Conservation (phyloP, 2,797 vertebrate genomes). For the Anguilla pacifica region DNA sequence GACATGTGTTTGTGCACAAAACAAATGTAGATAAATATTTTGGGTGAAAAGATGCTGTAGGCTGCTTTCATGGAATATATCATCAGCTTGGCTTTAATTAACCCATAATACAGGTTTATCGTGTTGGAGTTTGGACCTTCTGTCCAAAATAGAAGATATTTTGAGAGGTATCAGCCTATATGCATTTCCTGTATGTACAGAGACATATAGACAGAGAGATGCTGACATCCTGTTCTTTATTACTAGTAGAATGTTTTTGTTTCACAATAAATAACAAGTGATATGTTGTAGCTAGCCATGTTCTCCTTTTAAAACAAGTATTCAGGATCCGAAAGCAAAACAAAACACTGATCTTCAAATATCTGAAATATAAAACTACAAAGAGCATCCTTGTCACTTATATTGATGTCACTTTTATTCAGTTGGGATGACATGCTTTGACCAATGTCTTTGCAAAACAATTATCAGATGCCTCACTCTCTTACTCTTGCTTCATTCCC, state of each 20-base stretch:
- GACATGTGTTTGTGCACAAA: not conserved
- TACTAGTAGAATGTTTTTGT: not conserved
- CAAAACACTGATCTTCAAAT: not conserved
- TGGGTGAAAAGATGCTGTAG: not conserved
- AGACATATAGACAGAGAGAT: not conserved
- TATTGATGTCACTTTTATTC: not conserved
- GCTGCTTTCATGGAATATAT: not conserved
- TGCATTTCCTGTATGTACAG: too few species aligned
- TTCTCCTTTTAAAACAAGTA: not conserved
- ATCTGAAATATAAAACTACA: not conserved
- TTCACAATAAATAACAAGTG: not conserved
- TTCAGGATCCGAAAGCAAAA: not conserved
- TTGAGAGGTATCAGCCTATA: too few species aligned
- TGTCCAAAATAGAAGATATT: too few species aligned
- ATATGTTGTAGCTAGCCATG: not conserved
- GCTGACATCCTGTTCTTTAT: not conserved
- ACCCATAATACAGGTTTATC: not conserved
- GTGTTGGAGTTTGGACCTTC: too few species aligned
- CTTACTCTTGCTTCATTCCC: conserved; percentile 17
- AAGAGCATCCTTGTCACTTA: not conserved
- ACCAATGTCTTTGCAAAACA: not conserved
- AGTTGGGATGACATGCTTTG: not conserved
- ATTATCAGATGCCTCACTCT: not conserved
- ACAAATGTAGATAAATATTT: not conserved
- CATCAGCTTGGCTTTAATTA: not conserved